phyloP scores from a whole-genome alignment of 2,113 vertebrate species.

The Phaethon lepturus region DNA sequence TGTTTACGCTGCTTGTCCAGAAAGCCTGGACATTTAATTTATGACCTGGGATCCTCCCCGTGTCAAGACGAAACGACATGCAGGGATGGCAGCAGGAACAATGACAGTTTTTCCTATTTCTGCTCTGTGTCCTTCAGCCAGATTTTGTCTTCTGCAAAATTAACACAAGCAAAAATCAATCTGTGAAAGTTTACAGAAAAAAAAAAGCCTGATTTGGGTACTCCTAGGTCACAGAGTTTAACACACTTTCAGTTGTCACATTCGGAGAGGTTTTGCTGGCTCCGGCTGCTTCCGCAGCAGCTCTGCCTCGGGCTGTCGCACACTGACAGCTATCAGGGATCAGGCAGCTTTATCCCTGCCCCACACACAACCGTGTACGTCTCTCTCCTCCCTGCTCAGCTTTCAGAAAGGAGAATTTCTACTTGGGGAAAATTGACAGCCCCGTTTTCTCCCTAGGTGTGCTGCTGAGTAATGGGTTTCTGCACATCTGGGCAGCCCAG shows the following conservation, averaged over 20 bases:
- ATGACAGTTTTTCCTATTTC: background rate
- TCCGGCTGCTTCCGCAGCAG: background rate
- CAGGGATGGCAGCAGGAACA: background rate
- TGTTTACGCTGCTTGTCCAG: background rate
- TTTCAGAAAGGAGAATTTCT: background rate
- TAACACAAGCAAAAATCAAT: background rate
- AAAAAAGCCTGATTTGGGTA: background rate
- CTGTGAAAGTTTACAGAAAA: background rate
- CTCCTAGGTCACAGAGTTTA: background rate
- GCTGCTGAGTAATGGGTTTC: background rate
- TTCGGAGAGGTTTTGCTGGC: background rate
- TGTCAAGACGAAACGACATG: background rate
- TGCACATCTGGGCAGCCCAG: background rate
- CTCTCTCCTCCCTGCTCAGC: background rate
- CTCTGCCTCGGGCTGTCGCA: background rate
- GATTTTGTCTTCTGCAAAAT: background rate
- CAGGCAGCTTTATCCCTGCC: background rate
- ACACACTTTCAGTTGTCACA: background rate
- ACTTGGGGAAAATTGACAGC: background rate
- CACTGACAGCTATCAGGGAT: background rate
- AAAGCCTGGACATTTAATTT: background rate
- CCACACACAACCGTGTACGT: background rate
- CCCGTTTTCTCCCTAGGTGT: background rate
- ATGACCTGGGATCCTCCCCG: background rate
- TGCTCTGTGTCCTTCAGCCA: background rate